Base-by-base conservation (phyloP, 1,140 invertebrate genomes). In the Camponotus floridanus region DNA sequence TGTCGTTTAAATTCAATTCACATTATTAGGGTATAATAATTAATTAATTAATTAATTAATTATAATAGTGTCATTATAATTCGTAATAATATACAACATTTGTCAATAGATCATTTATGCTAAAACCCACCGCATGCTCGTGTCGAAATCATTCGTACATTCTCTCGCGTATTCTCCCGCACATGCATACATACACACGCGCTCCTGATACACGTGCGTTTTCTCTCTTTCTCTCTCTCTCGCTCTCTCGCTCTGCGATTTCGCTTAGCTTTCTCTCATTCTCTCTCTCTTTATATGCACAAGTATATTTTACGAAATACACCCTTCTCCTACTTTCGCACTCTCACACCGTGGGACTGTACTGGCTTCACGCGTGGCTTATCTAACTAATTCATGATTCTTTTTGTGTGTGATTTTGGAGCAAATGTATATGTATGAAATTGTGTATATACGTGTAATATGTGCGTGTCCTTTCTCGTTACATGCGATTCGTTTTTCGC, bases 41-140 rank as follows among this genome's bases (percentile, higher is more conserved):
- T 92, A 93, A 93, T 92, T 92, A 94, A 93, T 89, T 79, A 92
- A 91, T 93, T 92, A 93, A 91, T 93, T 93, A 93, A 94, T 95
- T 95, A 94, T 95, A 94, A 95, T 95, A 94, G 93, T 94, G 91
- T 95, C 94, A 95, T 94, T 95, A 95, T 94, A 95, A 94, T 95
- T 94, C 94, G 91, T 95, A 95, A 94, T 95, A 95, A 95, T 95
- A 95, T 95, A 95, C 94, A 95, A 95, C 94, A 94, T 95, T 95
- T 95, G 89, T 95, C 93, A 94, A 94, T 95, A 95, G 91, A 94
- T 94, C 94, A 95, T 95, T 95, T 95, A 94, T 93, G 87, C 94
- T 95, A 94, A 90, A 94, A 93, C 92, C 92, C 94, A 94, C 91
- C 86, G 91, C 91, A 92, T 92, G 90, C 91, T 93, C 91, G 92